Conservation (phyloP, 1,140 invertebrate genomes). For the Trichonephila clavipes region DNA sequence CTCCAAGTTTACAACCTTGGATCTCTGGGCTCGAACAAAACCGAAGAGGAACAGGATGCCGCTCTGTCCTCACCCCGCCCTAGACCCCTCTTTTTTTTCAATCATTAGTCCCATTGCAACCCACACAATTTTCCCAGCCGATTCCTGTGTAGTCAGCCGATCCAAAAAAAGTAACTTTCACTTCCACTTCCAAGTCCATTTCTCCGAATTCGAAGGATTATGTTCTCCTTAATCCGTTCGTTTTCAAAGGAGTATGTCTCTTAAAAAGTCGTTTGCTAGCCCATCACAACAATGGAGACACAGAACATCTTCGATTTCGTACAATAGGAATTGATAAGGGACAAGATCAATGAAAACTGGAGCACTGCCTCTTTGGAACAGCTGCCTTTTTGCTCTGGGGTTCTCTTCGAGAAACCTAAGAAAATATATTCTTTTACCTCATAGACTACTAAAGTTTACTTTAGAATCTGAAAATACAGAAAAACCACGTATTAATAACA, state of each 20-base stretch:
- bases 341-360: conserved; percentile 55
- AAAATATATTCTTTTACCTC: neutral
- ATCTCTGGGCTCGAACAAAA: neutral
- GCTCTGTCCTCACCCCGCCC: neutral
- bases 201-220: conserved; percentile 71
- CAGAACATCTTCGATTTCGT: conserved; percentile 62
- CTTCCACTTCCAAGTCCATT: conserved; percentile 74
- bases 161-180: conserved; percentile 56
- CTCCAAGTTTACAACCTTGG: conserved; percentile 60
- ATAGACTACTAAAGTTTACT: neutral
- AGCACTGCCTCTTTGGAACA: conserved; percentile 13
- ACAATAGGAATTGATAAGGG: conserved; percentile 66
- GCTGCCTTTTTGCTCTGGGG: neutral
- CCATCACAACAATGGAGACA: conserved; percentile 3
- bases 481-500: neutral
- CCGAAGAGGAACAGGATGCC: conserved; percentile 58
- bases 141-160: neutral
- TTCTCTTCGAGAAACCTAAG: neutral
- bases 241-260: conserved; percentile 46
- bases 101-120: conserved; percentile 37
- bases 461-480: neutral
- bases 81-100: conserved; percentile 25
- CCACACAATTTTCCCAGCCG: conserved; percentile 71
- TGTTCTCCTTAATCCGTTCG: conserved; percentile 66
- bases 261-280: conserved; percentile 70